Evolutionary conservation across 2,888 invertebrate species (phyloP).

Genomic region (Rugalucina vietnamica): DNA sequence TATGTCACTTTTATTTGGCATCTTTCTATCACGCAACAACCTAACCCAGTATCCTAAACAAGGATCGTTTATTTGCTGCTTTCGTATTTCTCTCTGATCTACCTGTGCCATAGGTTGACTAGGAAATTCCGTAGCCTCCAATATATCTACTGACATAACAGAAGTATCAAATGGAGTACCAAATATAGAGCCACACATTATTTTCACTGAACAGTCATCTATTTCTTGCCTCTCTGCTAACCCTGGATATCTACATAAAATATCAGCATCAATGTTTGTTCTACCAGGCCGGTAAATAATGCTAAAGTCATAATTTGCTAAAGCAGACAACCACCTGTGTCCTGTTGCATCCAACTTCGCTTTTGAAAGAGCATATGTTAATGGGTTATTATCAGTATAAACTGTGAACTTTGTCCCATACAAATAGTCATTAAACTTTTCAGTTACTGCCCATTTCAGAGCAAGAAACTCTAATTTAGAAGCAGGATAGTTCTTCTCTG

Average conservation of each 20-base stretch:
- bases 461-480: not conserved
- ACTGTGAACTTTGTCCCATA: conserved; percentile 1
- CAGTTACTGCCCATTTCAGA: not conserved
- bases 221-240: not conserved
- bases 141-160: not conserved
- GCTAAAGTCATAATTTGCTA: not conserved
- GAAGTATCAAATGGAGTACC: not conserved
- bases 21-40: not conserved
- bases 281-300: not conserved
- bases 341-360: conserved; percentile 5
- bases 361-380: not conserved
- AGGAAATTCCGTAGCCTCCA: not conserved
- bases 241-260: not conserved
- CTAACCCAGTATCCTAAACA: not conserved
- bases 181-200: not conserved
- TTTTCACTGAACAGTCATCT: not conserved
- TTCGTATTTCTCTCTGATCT: not conserved
- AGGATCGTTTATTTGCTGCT: not conserved
- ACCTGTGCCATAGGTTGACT: not conserved
- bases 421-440: not conserved
- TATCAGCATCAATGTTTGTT: not conserved
- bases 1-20: not conserved
- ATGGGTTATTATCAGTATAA: not conserved
- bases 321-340: conserved; percentile 6
- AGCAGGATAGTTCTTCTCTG: not conserved